Evolutionary conservation across 2,888 invertebrate genomes (phyloP).

Genomic region (Octodonta nipae): DNA sequence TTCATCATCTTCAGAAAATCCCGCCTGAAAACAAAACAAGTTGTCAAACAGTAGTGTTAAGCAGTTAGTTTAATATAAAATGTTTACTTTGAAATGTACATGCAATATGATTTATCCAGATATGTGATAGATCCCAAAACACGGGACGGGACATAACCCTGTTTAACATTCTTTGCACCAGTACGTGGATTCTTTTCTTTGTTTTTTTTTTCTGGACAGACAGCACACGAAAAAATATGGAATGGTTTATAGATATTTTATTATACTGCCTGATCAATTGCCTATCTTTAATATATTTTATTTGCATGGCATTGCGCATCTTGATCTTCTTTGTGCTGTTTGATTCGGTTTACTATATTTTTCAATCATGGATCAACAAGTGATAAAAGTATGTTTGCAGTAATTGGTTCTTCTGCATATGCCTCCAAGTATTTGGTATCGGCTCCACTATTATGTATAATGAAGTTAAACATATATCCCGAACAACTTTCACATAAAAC

Average conservation of each 20-base stretch:
- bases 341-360: background rate
- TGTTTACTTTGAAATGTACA: no score
- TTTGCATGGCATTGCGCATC: no score
- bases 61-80: no score
- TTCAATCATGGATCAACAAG: background rate
- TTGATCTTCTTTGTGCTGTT: background rate
- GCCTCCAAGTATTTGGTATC: background rate
- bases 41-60: no score
- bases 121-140: background rate
- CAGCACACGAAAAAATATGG: background rate
- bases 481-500: conserved; percentile 6
- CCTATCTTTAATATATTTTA: no score
- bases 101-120: no score
- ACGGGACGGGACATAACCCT: background rate
- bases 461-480: conserved; percentile 6
- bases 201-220: background rate
- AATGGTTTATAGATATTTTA: background rate
- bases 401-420: conserved; percentile 1
- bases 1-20: no score
- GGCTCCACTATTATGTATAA: conserved; percentile 1
- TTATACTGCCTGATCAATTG: background rate
- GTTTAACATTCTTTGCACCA: conserved; percentile 1
- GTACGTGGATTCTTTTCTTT: background rate
- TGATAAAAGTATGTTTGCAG: conserved; percentile 3
- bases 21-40: no score